phyloP scores from a whole-genome alignment of 2,113 vertebrate genomes.

The Macaca fascicularis region T2T-MFA8v1.1 NC_088385.1:51596001-51596500 shows the following conservation, averaged over 20 bases:
- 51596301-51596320: not conserved
- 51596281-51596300: not conserved
- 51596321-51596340: not conserved
- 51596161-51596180: not conserved
- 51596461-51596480: not conserved
- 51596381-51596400: not conserved
- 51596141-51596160: not conserved
- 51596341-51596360: not conserved
- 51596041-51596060: constrained; percentile 17
- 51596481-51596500: not conserved
- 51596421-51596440: not conserved
- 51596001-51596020: not conserved
- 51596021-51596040: not conserved
- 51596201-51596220: not conserved
- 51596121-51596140: not conserved
- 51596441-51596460: not conserved
- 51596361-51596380: not conserved
- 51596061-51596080: not conserved
- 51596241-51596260: not conserved
- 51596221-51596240: not conserved
- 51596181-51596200: not conserved
- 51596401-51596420: not conserved
- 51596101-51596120: not conserved
- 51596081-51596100: not conserved
- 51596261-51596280: not conserved